Evolutionary conservation across 2,888 invertebrate genomes (phyloP), one percentile per base, ranked within the genome.

Genomic region (Athrips mouffetella): DNA sequence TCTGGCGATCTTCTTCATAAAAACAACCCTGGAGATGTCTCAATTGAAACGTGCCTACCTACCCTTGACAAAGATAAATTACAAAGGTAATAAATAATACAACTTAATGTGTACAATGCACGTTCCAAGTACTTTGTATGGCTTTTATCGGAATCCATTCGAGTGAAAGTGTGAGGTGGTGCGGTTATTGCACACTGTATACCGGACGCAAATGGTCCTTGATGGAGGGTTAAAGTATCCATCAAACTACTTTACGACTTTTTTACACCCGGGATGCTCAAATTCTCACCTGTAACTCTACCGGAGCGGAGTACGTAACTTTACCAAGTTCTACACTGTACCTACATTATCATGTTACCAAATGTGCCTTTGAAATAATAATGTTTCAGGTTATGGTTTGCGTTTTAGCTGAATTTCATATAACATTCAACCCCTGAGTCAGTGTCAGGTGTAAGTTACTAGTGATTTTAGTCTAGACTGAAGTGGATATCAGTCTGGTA

Each of bases 181-280:
- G n/a, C n/a, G n/a, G n/a, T n/a, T n/a, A n/a, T n/a, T n/a, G n/a
- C n/a, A n/a, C n/a, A n/a, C n/a, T n/a, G n/a, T 35, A 37, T n/a
- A 37, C 15, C 15, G 25, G 25, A 15, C 3, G 25, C 1, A 40
- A 40, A 40, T 40, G 15, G 3, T 40, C 23, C 40, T 25, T 40
- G 37, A 21, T 40, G 15, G 25, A 16, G 42, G 30, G 27, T 16
- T 29, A 42, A 18, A 42, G 29, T 20, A 16, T 42, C 42, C 42
- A 42, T 42, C 42, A 42, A 42, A 27, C 29, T 15, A 27, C 3
- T 42, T 42, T 42, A 42, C 18, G 42, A 16, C 42, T 16, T 42
- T 42, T 42, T 42, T 29, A 42, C 16, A 21, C 18, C n/a, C 18
- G 11, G 20, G 37, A n/a, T 21, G n/a, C 37, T 37, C 5, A 21